phyloP scores from a whole-genome alignment of 2,888 invertebrate species.

The Melinopterus prodromus region DNA sequence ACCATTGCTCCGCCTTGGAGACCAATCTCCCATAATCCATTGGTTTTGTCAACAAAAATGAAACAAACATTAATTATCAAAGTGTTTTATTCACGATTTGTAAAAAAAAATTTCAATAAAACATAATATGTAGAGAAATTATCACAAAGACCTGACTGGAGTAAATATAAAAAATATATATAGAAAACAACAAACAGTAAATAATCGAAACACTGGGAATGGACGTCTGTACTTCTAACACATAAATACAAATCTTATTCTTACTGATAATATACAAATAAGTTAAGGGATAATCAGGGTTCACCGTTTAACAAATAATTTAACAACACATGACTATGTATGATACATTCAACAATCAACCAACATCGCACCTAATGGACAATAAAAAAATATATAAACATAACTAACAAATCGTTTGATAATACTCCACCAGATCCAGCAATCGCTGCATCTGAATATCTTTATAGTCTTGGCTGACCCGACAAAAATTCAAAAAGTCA shows the following conservation, averaged over 20 bases:
- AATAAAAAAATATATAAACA: not conserved
- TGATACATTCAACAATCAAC: not conserved
- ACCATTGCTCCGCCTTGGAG: no score
- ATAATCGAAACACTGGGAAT: not conserved
- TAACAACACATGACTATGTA: not conserved
- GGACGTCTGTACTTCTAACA: not conserved
- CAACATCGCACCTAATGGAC: not conserved
- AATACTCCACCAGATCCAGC: slow-evolving; percentile 13
- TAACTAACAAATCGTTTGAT: slow-evolving; percentile 32
- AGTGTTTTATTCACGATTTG: not conserved
- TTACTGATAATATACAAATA: not conserved
- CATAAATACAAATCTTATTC: not conserved
- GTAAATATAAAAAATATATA: not conserved
- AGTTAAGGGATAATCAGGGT: not conserved
- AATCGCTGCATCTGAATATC: slow-evolving; percentile 7
- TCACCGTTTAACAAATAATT: not conserved
- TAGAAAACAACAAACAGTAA: not conserved
- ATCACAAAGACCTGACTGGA: slow-evolving; percentile 4
- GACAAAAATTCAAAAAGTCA: slow-evolving; percentile 33
- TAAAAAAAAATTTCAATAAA: not conserved
- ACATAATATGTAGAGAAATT: not conserved
- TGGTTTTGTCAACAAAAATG: not conserved
- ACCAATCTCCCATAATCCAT: no score
- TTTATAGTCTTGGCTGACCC: slow-evolving; percentile 33
- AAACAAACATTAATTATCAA: not conserved